These are phyloP conservation scores for Adoxophyes honmai DNA, from an alignment of 1,140 invertebrate species.

Conservation along the genomic window DNA sequence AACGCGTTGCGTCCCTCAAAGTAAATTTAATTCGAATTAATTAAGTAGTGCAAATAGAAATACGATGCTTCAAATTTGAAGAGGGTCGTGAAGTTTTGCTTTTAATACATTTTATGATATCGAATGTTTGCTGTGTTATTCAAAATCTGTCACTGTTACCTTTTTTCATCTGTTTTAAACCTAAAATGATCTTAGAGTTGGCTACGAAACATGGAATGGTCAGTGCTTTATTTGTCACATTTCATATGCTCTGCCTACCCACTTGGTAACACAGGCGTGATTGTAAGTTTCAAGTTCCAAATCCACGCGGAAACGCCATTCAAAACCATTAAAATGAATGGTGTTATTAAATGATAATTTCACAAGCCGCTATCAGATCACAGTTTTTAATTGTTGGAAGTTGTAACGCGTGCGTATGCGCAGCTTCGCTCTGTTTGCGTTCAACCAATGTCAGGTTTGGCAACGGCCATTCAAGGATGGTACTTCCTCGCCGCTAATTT, in stretches of 20 bases:
- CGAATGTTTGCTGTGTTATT: no score
- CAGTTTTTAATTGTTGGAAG: slow-evolving; percentile 39
- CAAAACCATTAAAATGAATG: background rate
- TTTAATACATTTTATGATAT: background rate
- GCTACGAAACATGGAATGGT: no score
- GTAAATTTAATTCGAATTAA: slow-evolving; percentile 44
- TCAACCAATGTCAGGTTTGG: slow-evolving; percentile 12
- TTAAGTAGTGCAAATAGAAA: slow-evolving; percentile 28
- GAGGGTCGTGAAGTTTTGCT: background rate
- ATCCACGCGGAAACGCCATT: no score
- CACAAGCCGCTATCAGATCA: background rate
- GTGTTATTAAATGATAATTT: background rate
- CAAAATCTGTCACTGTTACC: no score
- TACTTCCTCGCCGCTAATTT: background rate
- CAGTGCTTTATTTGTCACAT: no score
- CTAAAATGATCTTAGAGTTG: no score
- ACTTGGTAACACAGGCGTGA: no score
- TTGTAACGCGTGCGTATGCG: slow-evolving; percentile 27
- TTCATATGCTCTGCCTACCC: no score
- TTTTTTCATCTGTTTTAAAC: no score
- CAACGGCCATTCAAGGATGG: slow-evolving; percentile 10
- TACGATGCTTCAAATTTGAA: background rate
- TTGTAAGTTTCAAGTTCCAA: no score
- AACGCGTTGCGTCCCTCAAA: slow-evolving; percentile 30
- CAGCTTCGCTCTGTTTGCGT: slow-evolving; percentile 18